Base-by-base conservation (phyloP, 2,888 invertebrate species). In the Malachius bipustulatus region DNA sequence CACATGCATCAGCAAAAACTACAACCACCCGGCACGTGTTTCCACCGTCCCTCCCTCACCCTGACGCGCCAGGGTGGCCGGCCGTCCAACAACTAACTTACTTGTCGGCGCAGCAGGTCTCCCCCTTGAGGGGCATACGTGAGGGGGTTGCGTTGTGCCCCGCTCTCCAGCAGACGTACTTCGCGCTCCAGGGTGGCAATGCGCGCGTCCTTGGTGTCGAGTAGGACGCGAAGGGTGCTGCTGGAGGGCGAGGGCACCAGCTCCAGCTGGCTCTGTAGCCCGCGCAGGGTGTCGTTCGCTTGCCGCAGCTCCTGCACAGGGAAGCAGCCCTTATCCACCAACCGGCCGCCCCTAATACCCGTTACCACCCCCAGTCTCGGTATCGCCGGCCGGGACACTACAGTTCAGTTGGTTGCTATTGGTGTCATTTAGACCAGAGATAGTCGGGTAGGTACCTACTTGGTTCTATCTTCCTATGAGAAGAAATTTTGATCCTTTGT, bases 171-270 rank as follows among this genome's bases (percentile, higher is more conserved):
- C 60, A 82, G 68, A 52, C 72, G 71, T 52, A 88, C 75, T 66
- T 88, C 84, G 55, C 80, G 80, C 71, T 90, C 88, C 66, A 90
- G 73, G 46, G 82, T 82, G 59, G 80, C 75, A 64, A 89, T 85
- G 64, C 85, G 75, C 56, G 82, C 81, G 66, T 87, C 87, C 77
- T 87, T 80, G 53, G 81, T 82, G 69, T 81, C 82, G 67, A 82
- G 73, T 63, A 82, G 78, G 54, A 81, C 80, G 51, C 77, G 77
- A 63, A 82, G 73, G 50, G 81, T 80, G 62, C 78, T 79, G 63
- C 69, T 71, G 59, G 58, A 70, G 64, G 59, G 70, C 66, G 59
- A 70, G 64, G 60, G 79, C 62, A 76, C 76, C 57, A 79, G 72
- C 69, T 82, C 82, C 73, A 82, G 69, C 69, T 81, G 80, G 62